Percentiles rank a stretch among this genome's conserved stretches.
Evolutionary conservation across 2,113 vertebrate genomes (phyloP).

Genomic region (Martes martes): DNA sequence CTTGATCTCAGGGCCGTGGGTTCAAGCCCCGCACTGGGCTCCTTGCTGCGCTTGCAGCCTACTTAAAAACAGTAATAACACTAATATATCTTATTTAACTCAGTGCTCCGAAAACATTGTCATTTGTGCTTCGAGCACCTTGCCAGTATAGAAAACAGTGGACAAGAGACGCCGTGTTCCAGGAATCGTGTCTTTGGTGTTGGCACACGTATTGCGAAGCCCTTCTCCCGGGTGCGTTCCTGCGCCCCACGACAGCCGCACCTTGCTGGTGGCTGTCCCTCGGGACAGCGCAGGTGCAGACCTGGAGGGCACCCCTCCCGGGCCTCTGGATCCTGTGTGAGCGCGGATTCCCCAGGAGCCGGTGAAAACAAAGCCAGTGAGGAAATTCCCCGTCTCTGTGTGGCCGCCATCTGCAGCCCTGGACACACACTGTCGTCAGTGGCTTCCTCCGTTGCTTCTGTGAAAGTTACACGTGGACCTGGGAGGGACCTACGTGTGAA

Average conservation of each 20-base stretch:
- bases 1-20: background rate
- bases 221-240: rapidly evolving
- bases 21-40: background rate
- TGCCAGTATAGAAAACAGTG: no score
- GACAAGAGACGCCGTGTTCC: background rate
- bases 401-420: background rate
- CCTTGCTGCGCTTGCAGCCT: background rate
- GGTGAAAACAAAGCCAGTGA: background rate
- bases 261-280: background rate
- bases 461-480: background rate
- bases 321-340: background rate
- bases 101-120: background rate
- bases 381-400: background rate
- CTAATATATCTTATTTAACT: background rate
- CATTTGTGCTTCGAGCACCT: background rate
- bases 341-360: background rate
- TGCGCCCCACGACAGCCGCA: rapidly evolving
- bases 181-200: background rate
- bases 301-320: background rate
- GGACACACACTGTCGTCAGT: background rate
- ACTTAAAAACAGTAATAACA: background rate
- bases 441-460: background rate
- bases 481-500: background rate
- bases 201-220: rapidly evolving
- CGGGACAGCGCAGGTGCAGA: background rate